Conservation (phyloP, 2,113 vertebrate species). For the Antennarius striatus region DNA sequence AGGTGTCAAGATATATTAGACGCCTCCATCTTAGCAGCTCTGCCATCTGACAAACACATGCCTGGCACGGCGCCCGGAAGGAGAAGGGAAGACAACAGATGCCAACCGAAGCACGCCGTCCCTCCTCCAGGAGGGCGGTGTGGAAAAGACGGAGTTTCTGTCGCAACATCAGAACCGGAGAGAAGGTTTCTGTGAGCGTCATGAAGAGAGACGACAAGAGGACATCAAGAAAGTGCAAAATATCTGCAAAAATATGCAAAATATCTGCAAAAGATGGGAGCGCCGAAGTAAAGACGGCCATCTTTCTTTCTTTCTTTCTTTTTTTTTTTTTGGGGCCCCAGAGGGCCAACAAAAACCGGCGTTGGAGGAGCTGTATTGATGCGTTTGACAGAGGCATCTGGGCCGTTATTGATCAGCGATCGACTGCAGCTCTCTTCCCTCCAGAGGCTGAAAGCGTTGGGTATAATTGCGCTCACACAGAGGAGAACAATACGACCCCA, state of each 20-base stretch:
- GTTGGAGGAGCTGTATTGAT: slow-evolving; percentile 71
- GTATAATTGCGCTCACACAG: slow-evolving; percentile 52
- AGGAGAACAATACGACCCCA: slow-evolving; percentile 43
- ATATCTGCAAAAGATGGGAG: slow-evolving; percentile 25
- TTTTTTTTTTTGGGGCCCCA: neutral
- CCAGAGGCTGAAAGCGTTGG: slow-evolving; percentile 37
- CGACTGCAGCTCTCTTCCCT: slow-evolving; percentile 53
- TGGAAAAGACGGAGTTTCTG: slow-evolving; percentile 33
- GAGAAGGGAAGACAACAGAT: slow-evolving; percentile 71
- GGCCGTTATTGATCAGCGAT: slow-evolving; percentile 75
- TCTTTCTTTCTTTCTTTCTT: no score
- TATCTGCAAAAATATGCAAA: no score
- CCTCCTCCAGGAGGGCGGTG: slow-evolving; percentile 41
- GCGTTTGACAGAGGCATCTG: slow-evolving; percentile 77
- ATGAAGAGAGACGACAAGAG: slow-evolving; percentile 53
- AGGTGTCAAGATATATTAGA: slow-evolving; percentile 62
- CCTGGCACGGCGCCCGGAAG: slow-evolving; percentile 66
- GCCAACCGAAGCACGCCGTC: slow-evolving; percentile 60
- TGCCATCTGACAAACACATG: slow-evolving; percentile 71
- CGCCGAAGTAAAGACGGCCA: slow-evolving; percentile 30
- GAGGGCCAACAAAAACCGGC: slow-evolving; percentile 43
- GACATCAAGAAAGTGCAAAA: no score
- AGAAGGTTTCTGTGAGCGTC: slow-evolving; percentile 72
- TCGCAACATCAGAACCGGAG: slow-evolving; percentile 44
- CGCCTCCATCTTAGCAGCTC: slow-evolving; percentile 63